These are phyloP conservation scores for Tiphia femorata DNA, from an alignment of 2,888 invertebrate genomes.

Conservation along the genomic window DNA sequence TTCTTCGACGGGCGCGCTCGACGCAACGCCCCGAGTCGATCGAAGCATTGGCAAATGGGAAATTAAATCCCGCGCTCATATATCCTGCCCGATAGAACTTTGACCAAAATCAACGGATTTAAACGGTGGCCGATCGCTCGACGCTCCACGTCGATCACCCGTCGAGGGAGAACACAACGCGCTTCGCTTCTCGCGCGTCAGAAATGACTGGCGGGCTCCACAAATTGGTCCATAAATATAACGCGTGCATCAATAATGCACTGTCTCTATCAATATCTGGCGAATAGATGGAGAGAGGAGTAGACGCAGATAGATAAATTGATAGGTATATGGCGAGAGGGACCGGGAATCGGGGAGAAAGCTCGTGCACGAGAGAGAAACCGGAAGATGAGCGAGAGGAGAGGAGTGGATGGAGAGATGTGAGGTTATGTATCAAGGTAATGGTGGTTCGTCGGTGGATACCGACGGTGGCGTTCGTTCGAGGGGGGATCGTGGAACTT, in stretches of 20 bases:
- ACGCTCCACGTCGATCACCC: neutral
- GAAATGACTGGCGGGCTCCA: conserved; percentile 51
- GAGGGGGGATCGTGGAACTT: conserved; percentile 25
- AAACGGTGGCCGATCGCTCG: neutral
- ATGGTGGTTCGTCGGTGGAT: conserved; percentile 45
- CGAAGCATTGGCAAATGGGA: no score
- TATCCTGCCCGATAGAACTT: no score
- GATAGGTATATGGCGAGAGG: conserved; percentile 9
- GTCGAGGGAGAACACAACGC: conserved; percentile 8
- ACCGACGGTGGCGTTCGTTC: conserved; percentile 12
- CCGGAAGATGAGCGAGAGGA: neutral
- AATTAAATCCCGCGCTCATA: no score
- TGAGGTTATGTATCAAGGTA: conserved; percentile 59
- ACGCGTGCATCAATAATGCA: conserved; percentile 48
- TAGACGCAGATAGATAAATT: no score
- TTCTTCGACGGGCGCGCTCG: no score
- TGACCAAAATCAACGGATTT: no score
- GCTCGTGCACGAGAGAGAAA: neutral
- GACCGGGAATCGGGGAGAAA: conserved; percentile 2
- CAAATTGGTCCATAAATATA: conserved; percentile 50
- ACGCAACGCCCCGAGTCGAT: no score
- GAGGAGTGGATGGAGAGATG: conserved; percentile 18
- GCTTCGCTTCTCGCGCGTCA: conserved; percentile 27
- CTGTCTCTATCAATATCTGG: conserved; percentile 45
- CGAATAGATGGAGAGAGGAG: conserved; percentile 23